Evolutionary conservation across 2,797 vertebrate genomes (phyloP).

Genomic region (Stomatorhinus walkeri): DNA sequence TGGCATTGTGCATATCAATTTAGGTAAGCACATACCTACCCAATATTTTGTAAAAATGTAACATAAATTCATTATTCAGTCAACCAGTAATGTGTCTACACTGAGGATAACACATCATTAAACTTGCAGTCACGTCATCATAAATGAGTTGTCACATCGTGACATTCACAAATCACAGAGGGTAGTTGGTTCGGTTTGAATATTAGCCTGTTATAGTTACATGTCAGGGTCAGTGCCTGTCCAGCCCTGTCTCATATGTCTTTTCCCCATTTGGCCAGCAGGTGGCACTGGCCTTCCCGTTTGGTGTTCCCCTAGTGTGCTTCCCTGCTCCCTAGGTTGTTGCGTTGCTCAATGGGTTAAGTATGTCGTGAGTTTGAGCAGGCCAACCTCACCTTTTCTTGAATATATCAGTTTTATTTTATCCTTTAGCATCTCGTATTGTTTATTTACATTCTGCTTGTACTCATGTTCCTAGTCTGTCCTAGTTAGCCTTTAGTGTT

Average conservation of each 20-base stretch:
- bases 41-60: neutral
- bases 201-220: neutral
- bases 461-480: neutral
- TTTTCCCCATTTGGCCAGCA: neutral
- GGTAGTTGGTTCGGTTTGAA: neutral
- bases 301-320: neutral
- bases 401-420: neutral
- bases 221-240: neutral
- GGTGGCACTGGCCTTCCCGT: neutral
- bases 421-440: neutral
- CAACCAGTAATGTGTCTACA: neutral
- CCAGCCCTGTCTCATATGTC: neutral
- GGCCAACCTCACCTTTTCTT: neutral
- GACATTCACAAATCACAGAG: neutral
- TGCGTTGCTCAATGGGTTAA: neutral
- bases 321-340: neutral
- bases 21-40: neutral
- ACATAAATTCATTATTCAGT: neutral
- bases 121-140: neutral
- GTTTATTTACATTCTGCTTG: neutral
- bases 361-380: neutral
- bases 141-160: neutral
- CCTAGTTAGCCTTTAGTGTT: neutral
- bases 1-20: neutral
- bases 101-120: neutral